phyloP scores from a whole-genome alignment of 2,888 invertebrate genomes.

The Drosophila meridionalis region DNA sequence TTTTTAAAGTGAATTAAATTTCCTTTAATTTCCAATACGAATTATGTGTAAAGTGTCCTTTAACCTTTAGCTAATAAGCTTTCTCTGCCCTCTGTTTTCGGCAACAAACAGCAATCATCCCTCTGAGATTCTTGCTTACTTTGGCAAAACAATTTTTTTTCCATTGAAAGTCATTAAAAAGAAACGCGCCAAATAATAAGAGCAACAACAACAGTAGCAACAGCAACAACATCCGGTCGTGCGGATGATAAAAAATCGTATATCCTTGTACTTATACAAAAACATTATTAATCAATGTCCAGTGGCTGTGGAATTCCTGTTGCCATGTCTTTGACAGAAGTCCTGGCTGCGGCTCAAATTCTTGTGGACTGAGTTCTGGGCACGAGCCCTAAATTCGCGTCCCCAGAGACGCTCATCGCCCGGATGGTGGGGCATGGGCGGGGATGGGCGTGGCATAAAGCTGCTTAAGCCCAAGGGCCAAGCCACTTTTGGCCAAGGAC shows the following conservation, averaged over 20 bases:
- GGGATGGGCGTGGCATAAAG: slow-evolving; percentile 54
- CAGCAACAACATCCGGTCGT: slow-evolving; percentile 53
- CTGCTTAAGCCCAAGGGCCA: slow-evolving; percentile 67
- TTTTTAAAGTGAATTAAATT: not conserved
- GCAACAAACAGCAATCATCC: slow-evolving; percentile 16
- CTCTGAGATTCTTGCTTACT: slow-evolving; percentile 33
- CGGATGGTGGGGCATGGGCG: not conserved
- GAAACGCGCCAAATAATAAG: slow-evolving; percentile 52
- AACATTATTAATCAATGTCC: slow-evolving; percentile 83
- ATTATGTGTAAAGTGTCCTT: not conserved
- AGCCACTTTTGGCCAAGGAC: slow-evolving; percentile 63
- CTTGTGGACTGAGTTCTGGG: slow-evolving; percentile 24
- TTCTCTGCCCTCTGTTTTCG: not conserved
- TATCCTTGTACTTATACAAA: slow-evolving; percentile 53
- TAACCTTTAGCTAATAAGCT: slow-evolving; percentile 15
- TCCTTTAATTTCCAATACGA: not conserved
- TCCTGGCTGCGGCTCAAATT: slow-evolving; percentile 38
- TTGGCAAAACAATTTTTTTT: slow-evolving; percentile 39
- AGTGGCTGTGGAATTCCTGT: slow-evolving; percentile 47
- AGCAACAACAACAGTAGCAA: slow-evolving; percentile 6
- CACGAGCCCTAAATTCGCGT: slow-evolving; percentile 53
- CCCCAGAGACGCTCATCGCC: slow-evolving; percentile 54
- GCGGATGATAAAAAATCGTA: slow-evolving; percentile 61
- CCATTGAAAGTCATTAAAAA: slow-evolving; percentile 61
- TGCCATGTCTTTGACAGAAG: slow-evolving; percentile 68